Conservation (phyloP, 2,797 vertebrate genomes). For the Florisuga fusca region DNA sequence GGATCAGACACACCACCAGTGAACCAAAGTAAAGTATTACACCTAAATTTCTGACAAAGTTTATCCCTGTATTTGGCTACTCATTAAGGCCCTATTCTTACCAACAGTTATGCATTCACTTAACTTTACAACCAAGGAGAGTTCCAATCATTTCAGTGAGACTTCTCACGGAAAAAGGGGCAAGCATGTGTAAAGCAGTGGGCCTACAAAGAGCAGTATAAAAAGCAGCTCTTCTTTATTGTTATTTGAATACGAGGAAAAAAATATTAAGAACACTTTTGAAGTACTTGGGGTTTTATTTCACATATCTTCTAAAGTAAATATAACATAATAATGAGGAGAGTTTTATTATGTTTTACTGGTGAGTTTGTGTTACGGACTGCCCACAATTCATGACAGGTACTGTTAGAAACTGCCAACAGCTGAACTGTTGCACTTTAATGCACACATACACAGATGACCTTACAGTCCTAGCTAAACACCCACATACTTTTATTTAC, state of each 20-base stretch:
- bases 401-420: neutral
- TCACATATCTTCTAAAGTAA: neutral
- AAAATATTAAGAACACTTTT: neutral
- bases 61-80: neutral
- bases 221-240: neutral
- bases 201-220: neutral
- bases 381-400: neutral
- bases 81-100: neutral
- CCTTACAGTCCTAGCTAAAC: neutral
- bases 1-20: neutral
- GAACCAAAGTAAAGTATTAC: neutral
- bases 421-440: neutral
- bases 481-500: neutral
- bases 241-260: neutral
- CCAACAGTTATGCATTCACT: neutral
- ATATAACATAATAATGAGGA: neutral
- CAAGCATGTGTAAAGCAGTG: neutral
- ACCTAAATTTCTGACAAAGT: neutral
- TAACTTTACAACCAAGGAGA: constrained; percentile 40
- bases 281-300: neutral
- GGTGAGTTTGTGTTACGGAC: neutral
- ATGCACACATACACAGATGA: neutral
- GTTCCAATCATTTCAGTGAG: neutral
- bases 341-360: neutral
- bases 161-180: neutral